Conservation (phyloP, 2,113 vertebrate genomes). For the Bos indicus region DNA sequence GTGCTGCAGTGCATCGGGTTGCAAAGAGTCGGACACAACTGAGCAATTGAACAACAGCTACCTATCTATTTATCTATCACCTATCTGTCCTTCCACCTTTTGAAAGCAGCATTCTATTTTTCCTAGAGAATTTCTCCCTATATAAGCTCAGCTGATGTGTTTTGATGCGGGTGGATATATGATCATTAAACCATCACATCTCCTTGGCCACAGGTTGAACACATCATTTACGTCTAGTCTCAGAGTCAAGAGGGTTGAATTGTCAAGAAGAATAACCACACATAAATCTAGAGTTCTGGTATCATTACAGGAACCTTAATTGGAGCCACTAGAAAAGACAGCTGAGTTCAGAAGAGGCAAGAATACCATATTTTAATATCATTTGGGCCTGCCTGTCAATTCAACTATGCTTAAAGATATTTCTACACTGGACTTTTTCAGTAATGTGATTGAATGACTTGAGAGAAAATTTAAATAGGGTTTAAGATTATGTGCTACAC, state of each 20-base stretch:
- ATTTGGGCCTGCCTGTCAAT: not conserved
- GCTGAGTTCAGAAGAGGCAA: not conserved
- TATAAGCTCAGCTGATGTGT: not conserved
- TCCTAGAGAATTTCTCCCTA: not conserved
- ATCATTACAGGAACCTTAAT: not conserved
- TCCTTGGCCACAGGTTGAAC: not conserved
- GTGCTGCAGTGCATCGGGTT: accelerated
- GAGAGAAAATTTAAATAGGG: not conserved
- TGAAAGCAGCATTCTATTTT: not conserved
- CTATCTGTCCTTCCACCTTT: not conserved
- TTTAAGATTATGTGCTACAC: not conserved
- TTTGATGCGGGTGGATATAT: not conserved
- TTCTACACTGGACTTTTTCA: not conserved
- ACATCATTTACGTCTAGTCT: not conserved
- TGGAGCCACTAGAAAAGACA: not conserved
- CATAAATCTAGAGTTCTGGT: not conserved
- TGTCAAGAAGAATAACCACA: not conserved
- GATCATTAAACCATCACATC: not conserved
- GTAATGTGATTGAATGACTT: not conserved
- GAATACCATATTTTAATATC: not conserved
- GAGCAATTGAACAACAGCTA: not conserved
- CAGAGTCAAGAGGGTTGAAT: not conserved
- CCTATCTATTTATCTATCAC: not conserved
- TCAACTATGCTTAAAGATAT: not conserved
- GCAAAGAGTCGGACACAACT: not conserved